Evolutionary conservation across 1,140 invertebrate species (phyloP).

Genomic region (Caerostris darwini): DNA sequence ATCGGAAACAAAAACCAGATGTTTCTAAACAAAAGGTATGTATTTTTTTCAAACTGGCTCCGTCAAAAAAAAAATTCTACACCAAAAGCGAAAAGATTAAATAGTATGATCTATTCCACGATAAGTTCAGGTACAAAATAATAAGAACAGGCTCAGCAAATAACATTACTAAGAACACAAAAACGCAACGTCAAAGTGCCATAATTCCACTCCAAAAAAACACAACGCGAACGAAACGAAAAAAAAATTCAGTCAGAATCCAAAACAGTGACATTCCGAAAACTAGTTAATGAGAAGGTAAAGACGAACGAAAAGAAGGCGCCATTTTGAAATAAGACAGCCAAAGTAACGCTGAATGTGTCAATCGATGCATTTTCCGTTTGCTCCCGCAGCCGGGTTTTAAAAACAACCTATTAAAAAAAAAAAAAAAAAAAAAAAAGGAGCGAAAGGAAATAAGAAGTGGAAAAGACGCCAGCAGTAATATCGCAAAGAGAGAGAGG

Average conservation of each 20-base stretch:
- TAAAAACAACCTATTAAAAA: constrained; percentile 65
- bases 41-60: no score
- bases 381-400: constrained; percentile 57
- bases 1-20: no score
- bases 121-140: no score
- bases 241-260: constrained; percentile 19
- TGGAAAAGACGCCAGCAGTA: constrained; percentile 35
- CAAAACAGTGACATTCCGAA: not conserved
- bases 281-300: constrained; percentile 13
- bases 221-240: not conserved
- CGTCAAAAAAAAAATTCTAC: no score
- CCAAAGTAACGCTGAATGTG: constrained; percentile 58
- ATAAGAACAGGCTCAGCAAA: no score
- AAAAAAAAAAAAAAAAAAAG: constrained; percentile 44
- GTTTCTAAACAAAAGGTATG: no score
- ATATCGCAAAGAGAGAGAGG: constrained; percentile 27
- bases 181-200: not conserved
- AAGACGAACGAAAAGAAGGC: constrained; percentile 4
- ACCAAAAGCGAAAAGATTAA: no score
- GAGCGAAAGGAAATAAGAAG: constrained; percentile 36
- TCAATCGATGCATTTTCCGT: constrained; percentile 72
- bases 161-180: not conserved
- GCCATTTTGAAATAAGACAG: constrained; percentile 69
- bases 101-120: no score
- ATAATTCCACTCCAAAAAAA: not conserved